phyloP scores from a whole-genome alignment of 1,140 invertebrate genomes.

The Eulimnadia texana region DNA sequence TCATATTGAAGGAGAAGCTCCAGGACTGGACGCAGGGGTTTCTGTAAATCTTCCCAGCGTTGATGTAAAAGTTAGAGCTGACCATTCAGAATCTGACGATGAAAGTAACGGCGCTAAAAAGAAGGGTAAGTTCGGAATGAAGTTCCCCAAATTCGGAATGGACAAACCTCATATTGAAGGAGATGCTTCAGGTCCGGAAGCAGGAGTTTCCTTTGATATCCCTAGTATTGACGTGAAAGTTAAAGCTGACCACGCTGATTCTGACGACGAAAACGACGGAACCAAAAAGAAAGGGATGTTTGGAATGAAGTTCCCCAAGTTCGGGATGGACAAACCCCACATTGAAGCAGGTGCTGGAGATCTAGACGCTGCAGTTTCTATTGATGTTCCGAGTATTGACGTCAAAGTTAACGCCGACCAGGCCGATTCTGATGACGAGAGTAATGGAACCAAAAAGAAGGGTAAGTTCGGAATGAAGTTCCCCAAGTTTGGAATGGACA shows the following conservation, averaged over 20 bases:
- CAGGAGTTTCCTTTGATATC: background rate
- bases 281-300: slow-evolving; percentile 3
- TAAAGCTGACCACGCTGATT: background rate
- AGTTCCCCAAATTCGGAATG: background rate
- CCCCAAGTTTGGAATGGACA: slow-evolving; percentile 1
- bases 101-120: slow-evolving; percentile 1
- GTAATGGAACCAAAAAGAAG: background rate
- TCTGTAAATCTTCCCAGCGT: background rate
- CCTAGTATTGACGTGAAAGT: background rate
- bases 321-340: background rate
- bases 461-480: background rate
- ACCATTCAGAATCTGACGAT: background rate
- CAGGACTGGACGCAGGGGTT: background rate
- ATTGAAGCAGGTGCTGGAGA: background rate
- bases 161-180: background rate
- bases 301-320: slow-evolving; percentile 7
- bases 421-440: background rate
- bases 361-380: too few relatives aligned
- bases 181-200: background rate
- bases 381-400: background rate
- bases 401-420: background rate
- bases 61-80: background rate
- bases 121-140: background rate
- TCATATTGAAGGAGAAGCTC: background rate
- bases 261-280: slow-evolving; percentile 2